phyloP scores from a whole-genome alignment of 2,888 invertebrate genomes.

The Drosophila anomelani region DNA sequence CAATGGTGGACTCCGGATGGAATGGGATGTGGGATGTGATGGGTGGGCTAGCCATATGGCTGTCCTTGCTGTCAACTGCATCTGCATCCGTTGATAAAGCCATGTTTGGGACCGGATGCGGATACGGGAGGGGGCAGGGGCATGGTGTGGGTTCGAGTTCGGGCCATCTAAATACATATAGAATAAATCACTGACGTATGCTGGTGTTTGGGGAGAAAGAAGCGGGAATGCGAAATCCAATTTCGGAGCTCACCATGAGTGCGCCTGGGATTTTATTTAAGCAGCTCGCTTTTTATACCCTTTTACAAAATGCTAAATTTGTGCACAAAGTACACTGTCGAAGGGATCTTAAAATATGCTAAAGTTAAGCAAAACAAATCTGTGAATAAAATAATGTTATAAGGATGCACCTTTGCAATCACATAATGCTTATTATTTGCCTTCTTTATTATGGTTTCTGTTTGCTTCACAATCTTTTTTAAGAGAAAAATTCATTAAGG shows the following conservation, averaged over 20 bases:
- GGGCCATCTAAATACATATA: conserved; percentile 47
- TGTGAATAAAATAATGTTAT: background rate
- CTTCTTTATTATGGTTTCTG: background rate
- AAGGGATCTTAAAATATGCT: background rate
- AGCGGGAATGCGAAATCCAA: conserved; percentile 65
- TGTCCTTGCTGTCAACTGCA: conserved; percentile 51
- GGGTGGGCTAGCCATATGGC: conserved; percentile 22
- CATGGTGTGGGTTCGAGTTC: conserved; percentile 10
- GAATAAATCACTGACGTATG: conserved; percentile 71
- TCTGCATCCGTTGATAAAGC: conserved; percentile 57
- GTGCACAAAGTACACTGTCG: background rate
- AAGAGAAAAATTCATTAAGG: background rate
- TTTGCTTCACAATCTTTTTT: background rate
- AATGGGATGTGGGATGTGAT: background rate
- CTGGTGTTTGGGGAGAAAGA: conserved; percentile 40
- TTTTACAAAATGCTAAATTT: background rate
- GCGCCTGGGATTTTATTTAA: conserved; percentile 63
- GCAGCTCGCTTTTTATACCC: conserved; percentile 35
- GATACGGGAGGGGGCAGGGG: conserved; percentile 8
- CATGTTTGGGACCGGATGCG: conserved; percentile 31
- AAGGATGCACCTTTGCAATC: background rate
- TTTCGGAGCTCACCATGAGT: conserved; percentile 52
- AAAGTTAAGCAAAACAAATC: background rate
- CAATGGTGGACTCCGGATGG: conserved; percentile 28
- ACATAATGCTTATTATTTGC: too few species aligned